A percentile compares a stretch with the other conserved stretches of the same genome.
These are phyloP conservation scores for Corythaixoides concolor DNA, from an alignment of 2,113 vertebrate genomes.

Conservation along the genomic window DNA sequence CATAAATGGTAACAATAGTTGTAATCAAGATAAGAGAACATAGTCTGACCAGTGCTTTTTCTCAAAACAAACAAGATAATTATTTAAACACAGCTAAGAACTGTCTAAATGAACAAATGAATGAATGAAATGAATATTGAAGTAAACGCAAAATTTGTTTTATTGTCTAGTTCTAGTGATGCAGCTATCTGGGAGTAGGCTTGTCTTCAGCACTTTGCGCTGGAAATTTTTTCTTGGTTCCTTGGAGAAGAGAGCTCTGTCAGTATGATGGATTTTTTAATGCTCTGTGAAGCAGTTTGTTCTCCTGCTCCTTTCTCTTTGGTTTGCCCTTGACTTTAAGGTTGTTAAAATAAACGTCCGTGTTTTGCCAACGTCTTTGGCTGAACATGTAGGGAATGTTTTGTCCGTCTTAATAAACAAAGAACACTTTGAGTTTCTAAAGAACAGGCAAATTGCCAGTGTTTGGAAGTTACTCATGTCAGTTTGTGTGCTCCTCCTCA, in stretches of 20 bases:
- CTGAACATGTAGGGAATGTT: not conserved
- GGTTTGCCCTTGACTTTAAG: slow-evolving; percentile 15
- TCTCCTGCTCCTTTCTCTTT: slow-evolving; percentile 17
- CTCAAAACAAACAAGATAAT: not conserved
- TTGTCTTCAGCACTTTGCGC: not conserved
- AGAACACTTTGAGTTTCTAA: not conserved
- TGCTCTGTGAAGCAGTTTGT: not conserved
- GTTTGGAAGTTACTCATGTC: not conserved
- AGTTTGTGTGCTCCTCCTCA: not conserved
- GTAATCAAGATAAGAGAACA: not conserved
- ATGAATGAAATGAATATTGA: not conserved
- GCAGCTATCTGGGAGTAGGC: not conserved
- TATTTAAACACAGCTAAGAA: not conserved
- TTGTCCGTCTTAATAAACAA: slow-evolving; percentile 36
- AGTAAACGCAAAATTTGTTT: not conserved
- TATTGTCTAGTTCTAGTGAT: not conserved
- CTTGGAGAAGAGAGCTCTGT: not conserved
- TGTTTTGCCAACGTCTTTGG: not conserved
- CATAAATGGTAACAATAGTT: not conserved
- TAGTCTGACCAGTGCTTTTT: not conserved
- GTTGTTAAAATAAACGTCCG: not conserved
- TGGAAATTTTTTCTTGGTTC: not conserved
- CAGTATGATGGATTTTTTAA: slow-evolving; percentile 6
- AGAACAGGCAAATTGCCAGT: not conserved
- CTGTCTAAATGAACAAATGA: not conserved